Conservation (phyloP, 2,888 invertebrate species). For the Protula sp. region DNA sequence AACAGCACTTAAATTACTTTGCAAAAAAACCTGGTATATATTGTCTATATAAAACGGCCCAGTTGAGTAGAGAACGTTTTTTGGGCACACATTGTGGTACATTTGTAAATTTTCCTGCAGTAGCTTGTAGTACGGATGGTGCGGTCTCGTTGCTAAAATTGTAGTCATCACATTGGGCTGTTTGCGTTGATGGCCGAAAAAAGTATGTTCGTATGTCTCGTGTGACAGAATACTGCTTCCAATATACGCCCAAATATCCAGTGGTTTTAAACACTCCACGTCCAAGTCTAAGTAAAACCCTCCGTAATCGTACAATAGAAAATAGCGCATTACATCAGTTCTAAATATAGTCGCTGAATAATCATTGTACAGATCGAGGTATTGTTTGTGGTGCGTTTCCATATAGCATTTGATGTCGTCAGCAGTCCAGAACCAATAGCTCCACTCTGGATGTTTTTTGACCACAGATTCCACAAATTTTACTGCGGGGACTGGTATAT, state of each 20-base stretch:
- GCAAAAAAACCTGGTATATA: too few species aligned
- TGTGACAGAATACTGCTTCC: not conserved
- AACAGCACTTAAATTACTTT: too few species aligned
- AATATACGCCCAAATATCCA: not conserved
- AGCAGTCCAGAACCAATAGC: not conserved
- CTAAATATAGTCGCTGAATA: not conserved
- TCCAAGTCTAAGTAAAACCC: constrained; percentile 7
- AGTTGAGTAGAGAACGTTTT: too few species aligned
- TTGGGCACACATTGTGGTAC: too few species aligned
- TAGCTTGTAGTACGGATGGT: constrained; percentile 5
- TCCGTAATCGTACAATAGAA: constrained; percentile 4
- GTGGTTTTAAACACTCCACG: constrained; percentile 1
- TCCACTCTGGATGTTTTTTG: not conserved
- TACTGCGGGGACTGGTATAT: not conserved
- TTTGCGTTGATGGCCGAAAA: not conserved
- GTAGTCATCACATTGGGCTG: not conserved
- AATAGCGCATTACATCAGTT: not conserved
- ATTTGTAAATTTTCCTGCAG: too few species aligned
- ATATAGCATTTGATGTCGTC: not conserved
- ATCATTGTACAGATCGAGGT: not conserved
- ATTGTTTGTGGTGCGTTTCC: not conserved
- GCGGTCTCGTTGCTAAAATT: constrained; percentile 4
- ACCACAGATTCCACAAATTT: not conserved
- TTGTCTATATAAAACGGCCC: too few species aligned
- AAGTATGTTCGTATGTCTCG: constrained; percentile 1